Conservation (phyloP, 1,140 invertebrate genomes). For the Diprion similis region DNA sequence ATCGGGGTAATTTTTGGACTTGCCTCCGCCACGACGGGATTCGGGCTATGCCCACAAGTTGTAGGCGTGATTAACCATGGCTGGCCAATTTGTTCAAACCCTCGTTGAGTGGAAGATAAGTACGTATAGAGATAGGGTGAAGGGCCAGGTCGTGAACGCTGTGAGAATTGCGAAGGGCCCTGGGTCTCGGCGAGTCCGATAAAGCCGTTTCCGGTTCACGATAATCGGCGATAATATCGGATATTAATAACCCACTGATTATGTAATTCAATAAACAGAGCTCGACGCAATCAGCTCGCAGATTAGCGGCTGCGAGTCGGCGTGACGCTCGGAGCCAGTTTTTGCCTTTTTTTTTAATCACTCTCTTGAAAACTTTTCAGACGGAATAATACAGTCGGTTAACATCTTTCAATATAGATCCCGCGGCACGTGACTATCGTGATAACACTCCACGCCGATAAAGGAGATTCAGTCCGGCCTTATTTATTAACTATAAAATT, state of each 20-base stretch:
- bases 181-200: background rate
- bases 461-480: background rate
- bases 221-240: slow-evolving; percentile 34
- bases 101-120: slow-evolving; percentile 4
- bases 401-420: background rate
- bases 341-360: too few species aligned
- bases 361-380: background rate
- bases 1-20: background rate
- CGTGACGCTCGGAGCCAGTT: too few species aligned
- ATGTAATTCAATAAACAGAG: slow-evolving; percentile 49
- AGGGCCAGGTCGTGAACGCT: background rate
- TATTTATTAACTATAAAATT: background rate
- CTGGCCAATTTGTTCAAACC: background rate
- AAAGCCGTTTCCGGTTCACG: background rate
- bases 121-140: background rate
- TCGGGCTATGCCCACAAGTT: background rate
- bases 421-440: background rate
- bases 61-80: background rate
- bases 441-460: background rate
- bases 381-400: background rate
- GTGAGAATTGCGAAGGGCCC: background rate
- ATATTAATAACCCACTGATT: slow-evolving; percentile 41
- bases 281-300: slow-evolving; percentile 42
- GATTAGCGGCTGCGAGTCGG: slow-evolving; percentile 31
- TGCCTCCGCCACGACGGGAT: background rate